Evolutionary conservation across 2,888 invertebrate species (phyloP).

Genomic region (Marronus borbonicus): DNA sequence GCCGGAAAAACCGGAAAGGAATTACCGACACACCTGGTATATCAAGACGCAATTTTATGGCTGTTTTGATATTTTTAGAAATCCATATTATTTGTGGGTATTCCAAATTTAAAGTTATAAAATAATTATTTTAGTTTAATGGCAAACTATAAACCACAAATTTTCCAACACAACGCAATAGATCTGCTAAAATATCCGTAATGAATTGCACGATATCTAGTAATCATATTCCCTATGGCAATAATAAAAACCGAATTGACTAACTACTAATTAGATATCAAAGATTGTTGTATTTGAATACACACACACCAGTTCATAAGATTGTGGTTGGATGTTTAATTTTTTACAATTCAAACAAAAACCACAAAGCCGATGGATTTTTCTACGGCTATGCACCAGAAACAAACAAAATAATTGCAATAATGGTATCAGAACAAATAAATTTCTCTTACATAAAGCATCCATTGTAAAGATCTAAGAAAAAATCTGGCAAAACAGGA

Average conservation of each 20-base stretch:
- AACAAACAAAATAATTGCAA: slow-evolving; percentile 14
- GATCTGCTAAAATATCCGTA: not conserved
- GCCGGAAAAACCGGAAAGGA: no score
- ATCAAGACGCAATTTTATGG: no score
- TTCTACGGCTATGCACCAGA: not conserved
- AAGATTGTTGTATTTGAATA: not conserved
- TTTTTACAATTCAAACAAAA: slow-evolving; percentile 16
- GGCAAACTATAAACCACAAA: not conserved
- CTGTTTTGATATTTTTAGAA: not conserved
- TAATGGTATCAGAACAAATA: slow-evolving; percentile 1
- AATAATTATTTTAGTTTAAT: not conserved
- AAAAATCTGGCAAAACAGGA: not conserved
- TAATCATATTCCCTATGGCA: no score
- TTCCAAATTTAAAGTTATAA: not conserved
- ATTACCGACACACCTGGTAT: no score
- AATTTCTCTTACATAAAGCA: not conserved
- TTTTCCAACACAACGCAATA: not conserved
- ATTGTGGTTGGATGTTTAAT: slow-evolving; percentile 20
- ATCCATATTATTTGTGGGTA: no score
- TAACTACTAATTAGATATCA: not conserved
- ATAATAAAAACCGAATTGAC: not conserved
- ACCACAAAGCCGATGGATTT: slow-evolving; percentile 23
- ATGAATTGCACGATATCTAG: no score
- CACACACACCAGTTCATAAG: not conserved
- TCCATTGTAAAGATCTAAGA: not conserved